These are phyloP conservation scores for Merops nubicus DNA, from an alignment of 2,113 vertebrate genomes.

Conservation along the genomic window DNA sequence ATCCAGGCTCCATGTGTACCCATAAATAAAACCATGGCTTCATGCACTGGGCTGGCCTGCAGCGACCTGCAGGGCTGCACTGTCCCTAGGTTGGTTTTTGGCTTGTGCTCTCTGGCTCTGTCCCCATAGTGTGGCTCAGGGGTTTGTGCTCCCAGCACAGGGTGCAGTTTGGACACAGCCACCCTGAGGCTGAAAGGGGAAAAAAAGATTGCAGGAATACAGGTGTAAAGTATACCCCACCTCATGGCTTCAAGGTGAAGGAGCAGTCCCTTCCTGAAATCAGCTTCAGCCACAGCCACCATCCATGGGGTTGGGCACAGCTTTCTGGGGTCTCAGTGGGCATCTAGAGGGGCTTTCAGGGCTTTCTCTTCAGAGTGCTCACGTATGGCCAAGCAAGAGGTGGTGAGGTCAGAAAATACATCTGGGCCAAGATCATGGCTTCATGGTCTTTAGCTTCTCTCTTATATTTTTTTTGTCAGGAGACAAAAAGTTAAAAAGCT, in stretches of 20 bases:
- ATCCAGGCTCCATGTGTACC: neutral
- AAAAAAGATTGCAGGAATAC: neutral
- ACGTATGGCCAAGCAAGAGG: neutral
- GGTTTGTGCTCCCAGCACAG: neutral
- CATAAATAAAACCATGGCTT: neutral
- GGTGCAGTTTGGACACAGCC: neutral
- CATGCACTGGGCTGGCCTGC: neutral
- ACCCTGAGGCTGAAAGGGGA: rapidly evolving
- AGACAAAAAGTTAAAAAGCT: constrained; percentile 34
- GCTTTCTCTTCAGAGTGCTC: neutral
- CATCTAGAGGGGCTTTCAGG: neutral
- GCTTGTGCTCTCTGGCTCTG: neutral
- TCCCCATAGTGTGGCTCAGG: neutral
- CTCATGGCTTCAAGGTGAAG: neutral
- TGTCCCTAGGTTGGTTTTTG: neutral
- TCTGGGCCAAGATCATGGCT: neutral
- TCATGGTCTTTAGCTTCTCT: neutral
- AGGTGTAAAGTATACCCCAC: neutral
- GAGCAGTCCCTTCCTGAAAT: neutral
- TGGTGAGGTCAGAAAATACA: neutral
- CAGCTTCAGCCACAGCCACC: neutral
- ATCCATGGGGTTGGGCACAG: neutral
- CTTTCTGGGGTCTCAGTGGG: neutral
- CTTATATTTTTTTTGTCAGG: neutral
- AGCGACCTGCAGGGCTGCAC: neutral